phyloP scores from a whole-genome alignment of 2,113 vertebrate genomes.

The Lampris incognitus region DNA sequence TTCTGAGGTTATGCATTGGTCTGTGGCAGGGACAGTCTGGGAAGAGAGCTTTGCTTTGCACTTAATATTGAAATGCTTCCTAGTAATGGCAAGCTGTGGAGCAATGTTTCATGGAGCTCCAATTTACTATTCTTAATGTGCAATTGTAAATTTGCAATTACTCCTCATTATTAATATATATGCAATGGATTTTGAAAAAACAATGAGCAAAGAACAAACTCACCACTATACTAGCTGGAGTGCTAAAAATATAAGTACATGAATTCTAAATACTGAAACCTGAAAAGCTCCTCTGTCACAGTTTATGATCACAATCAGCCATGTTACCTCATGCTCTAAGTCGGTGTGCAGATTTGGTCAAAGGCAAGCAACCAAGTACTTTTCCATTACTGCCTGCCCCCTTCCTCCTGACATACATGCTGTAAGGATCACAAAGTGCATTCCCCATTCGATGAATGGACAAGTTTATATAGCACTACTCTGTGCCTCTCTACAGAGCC shows the following conservation, averaged over 20 bases:
- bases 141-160: background rate
- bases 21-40: slow-evolving; percentile 24
- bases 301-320: background rate
- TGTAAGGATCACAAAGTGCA: slow-evolving; percentile 45
- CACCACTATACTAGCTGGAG: background rate
- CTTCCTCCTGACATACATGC: slow-evolving; percentile 39
- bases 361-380: slow-evolving; percentile 40
- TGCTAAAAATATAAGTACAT: background rate
- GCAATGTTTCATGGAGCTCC: no score
- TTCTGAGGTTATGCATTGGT: slow-evolving; percentile 18
- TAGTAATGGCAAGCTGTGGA: no score
- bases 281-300: slow-evolving; percentile 6
- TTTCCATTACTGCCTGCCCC: slow-evolving; percentile 53
- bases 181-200: background rate
- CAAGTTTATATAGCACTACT: slow-evolving; percentile 66
- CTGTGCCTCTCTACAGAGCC: slow-evolving; percentile 71
- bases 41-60: slow-evolving; percentile 3
- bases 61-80: background rate
- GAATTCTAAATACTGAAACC: background rate
- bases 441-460: slow-evolving; percentile 43
- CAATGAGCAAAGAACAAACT: no score
- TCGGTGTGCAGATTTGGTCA: slow-evolving; percentile 28
- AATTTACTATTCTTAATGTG: no score
- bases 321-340: slow-evolving; percentile 20
- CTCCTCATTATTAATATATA: background rate